phyloP scores from a whole-genome alignment of 2,797 vertebrate species.

The Ataeniobius toweri region DNA sequence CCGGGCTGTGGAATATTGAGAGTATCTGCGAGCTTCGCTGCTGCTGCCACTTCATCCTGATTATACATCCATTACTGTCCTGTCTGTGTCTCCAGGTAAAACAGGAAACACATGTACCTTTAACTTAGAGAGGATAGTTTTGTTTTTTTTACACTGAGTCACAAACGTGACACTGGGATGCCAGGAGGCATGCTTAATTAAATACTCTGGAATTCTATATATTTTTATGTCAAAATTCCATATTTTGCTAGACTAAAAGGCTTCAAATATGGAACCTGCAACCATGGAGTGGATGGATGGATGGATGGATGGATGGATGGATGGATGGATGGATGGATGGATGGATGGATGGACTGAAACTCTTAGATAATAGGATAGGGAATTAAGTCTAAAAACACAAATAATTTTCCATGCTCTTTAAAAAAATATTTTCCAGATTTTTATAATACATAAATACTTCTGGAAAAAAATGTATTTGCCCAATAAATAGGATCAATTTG shows the following conservation, averaged over 20 bases:
- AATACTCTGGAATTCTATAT: not conserved
- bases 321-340: not conserved
- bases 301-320: not conserved
- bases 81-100: conserved; percentile 17
- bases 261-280: too few species aligned
- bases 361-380: not conserved
- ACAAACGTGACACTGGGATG: conserved; percentile 28
- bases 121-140: conserved; percentile 34
- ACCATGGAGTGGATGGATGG: not conserved
- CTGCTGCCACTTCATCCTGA: conserved; percentile 42
- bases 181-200: not conserved
- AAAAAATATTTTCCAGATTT: not conserved
- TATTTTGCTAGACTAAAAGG: not conserved
- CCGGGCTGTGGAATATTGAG: conserved; percentile 60
- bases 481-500: not conserved
- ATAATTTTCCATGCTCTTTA: not conserved
- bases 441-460: not conserved
- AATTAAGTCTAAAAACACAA: not conserved
- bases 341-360: not conserved
- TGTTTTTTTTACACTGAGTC: conserved; percentile 4
- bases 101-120: conserved; percentile 52
- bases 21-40: conserved; percentile 40
- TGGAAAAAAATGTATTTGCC: not conserved
- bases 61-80: not conserved
- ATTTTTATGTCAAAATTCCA: not conserved